phyloP scores from a whole-genome alignment of 2,113 vertebrate genomes.

The Chelonoidis abingdonii region DNA sequence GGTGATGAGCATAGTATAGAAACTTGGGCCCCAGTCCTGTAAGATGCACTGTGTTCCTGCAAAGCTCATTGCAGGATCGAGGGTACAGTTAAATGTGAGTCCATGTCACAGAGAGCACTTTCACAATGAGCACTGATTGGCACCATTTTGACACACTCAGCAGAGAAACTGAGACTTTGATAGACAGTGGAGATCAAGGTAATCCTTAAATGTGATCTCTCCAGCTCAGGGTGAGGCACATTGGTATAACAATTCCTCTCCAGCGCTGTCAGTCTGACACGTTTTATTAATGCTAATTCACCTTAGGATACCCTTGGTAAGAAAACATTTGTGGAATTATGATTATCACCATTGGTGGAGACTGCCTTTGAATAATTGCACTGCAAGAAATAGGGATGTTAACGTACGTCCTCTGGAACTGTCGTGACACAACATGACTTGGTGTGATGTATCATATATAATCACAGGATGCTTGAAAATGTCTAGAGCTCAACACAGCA shows the following conservation, averaged over 20 bases:
- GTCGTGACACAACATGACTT: neutral
- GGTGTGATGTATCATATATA: neutral
- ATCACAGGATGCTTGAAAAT: neutral
- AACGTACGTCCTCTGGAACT: neutral
- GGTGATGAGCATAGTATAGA: neutral
- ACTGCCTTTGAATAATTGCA: neutral
- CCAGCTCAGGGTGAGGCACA: neutral
- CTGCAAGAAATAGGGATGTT: neutral
- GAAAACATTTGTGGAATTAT: neutral
- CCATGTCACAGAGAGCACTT: neutral
- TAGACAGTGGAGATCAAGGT: neutral
- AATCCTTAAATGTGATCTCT: neutral
- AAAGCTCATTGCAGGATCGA: neutral
- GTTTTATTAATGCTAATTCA: neutral
- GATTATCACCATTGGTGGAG: neutral
- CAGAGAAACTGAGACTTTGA: neutral
- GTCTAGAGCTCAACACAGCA: neutral
- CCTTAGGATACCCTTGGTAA: neutral
- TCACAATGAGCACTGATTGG: neutral
- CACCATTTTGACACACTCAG: neutral
- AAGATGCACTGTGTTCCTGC: neutral
- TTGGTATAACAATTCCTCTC: neutral
- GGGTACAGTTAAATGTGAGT: neutral
- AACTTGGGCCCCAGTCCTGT: neutral
- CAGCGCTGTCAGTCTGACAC: neutral